These are phyloP conservation scores for Olivierus martensii DNA, from an alignment of 1,140 invertebrate species.

Conservation along the genomic window DNA sequence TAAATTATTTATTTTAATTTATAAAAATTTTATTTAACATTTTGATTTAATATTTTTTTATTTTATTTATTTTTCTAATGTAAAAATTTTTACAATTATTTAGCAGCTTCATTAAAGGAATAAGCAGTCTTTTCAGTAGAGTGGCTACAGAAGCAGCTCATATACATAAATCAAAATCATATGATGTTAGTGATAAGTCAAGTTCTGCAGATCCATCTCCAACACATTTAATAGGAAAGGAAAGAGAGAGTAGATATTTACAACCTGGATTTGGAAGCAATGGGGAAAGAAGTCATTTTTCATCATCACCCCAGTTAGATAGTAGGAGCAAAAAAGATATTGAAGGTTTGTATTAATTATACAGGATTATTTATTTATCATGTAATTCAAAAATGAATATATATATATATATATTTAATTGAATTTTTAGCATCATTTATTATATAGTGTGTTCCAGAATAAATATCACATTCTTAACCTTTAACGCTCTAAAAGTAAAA, in stretches of 20 bases:
- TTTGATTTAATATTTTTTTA: neutral
- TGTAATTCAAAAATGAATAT: too few species aligned
- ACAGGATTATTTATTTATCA: too few species aligned
- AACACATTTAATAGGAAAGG: slow-evolving; percentile 8
- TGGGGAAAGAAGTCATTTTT: slow-evolving; percentile 5
- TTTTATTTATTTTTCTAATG: neutral
- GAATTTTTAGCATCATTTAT: too few species aligned
- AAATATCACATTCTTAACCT: too few species aligned
- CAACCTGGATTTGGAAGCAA: neutral
- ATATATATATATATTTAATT: too few species aligned
- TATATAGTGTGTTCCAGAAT: too few species aligned
- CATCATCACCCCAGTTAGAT: slow-evolving; percentile 10
- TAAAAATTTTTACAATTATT: neutral
- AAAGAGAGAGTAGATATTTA: slow-evolving; percentile 1
- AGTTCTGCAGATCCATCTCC: slow-evolving; percentile 1
- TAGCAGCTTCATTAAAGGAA: slow-evolving; percentile 16
- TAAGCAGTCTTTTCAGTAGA: slow-evolving; percentile 18
- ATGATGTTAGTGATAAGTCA: slow-evolving; percentile 13
- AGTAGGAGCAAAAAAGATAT: slow-evolving; percentile 2
- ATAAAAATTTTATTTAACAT: too few species aligned
- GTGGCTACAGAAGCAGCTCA: slow-evolving; percentile 14
- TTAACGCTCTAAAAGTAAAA: too few species aligned
- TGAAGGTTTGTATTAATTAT: slow-evolving; percentile 5
- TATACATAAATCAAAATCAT: slow-evolving; percentile 16
- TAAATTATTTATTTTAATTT: too few species aligned